A percentile compares a stretch with the other conserved stretches of the same genome.
These are phyloP conservation scores for Ornithoptera alexandrae DNA, from an alignment of 2,888 invertebrate genomes.

Conservation along the genomic window DNA sequence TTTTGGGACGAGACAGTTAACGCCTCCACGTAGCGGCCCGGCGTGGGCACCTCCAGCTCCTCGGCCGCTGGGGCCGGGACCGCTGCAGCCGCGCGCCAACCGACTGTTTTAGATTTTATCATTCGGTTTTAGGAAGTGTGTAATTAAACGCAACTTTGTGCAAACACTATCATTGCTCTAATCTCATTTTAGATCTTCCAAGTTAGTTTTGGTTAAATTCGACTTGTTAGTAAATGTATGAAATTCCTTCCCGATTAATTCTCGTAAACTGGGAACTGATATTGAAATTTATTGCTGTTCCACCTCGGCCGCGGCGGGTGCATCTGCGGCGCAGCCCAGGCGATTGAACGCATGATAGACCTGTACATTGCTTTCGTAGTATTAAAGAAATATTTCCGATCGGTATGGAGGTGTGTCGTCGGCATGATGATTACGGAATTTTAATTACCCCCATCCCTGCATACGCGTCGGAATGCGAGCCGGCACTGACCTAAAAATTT, in stretches of 20 bases:
- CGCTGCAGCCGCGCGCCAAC: neutral
- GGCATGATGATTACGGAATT: conserved; percentile 64
- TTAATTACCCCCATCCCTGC: conserved; percentile 68
- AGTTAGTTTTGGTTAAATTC: too few species aligned
- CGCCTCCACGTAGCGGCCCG: conserved; percentile 52
- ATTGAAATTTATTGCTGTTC: too few species aligned
- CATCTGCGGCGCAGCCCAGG: too few species aligned
- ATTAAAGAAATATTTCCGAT: conserved; percentile 32
- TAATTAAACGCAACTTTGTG: conserved; percentile 24
- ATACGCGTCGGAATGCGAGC: conserved; percentile 62
- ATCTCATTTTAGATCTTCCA: too few species aligned
- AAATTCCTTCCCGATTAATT: too few species aligned
- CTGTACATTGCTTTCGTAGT: neutral
- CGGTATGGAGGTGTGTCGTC: conserved; percentile 54
- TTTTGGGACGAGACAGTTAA: conserved; percentile 63
- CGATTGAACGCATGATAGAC: neutral
- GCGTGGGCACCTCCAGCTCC: neutral
- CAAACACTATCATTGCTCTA: neutral
- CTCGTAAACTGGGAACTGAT: too few species aligned
- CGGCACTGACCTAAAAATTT: conserved; percentile 67
- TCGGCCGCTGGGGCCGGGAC: neutral
- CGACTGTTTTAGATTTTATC: conserved; percentile 15
- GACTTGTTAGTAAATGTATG: too few species aligned
- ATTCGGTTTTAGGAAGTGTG: conserved; percentile 10
- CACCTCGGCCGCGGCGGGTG: too few species aligned